Percentiles rank a stretch among this genome's conserved stretches.
These are phyloP conservation scores for Sebastolobus alascanus DNA, from an alignment of 2,797 vertebrate genomes.

Conservation along the genomic window DNA sequence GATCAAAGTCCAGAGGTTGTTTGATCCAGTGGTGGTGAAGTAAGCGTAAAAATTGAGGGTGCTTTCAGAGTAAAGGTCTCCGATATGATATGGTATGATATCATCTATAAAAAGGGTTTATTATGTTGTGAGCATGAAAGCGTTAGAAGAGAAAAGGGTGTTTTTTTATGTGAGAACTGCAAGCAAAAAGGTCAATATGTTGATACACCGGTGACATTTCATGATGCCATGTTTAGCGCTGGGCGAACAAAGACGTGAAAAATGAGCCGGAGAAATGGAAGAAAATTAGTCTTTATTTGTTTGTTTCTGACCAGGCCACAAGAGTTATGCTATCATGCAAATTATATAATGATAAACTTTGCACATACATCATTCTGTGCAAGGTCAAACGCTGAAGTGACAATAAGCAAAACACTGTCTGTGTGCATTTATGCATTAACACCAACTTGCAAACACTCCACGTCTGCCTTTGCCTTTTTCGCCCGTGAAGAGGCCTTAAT, in stretches of 20 bases:
- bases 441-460: not conserved
- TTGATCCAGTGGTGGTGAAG: not conserved
- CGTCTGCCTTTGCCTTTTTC: slow-evolving; percentile 25
- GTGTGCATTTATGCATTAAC: slow-evolving; percentile 10
- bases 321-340: not conserved
- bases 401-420: not conserved
- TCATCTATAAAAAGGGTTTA: not conserved
- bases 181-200: not conserved
- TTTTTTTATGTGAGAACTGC: not conserved
- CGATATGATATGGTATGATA: not conserved
- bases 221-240: not conserved
- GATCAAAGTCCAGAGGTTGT: not conserved
- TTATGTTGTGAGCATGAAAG: not conserved
- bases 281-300: not conserved
- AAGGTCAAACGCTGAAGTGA: not conserved
- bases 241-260: not conserved
- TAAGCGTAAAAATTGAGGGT: not conserved
- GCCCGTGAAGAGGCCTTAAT: slow-evolving; percentile 54
- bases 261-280: not conserved
- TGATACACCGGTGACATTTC: not conserved
- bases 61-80: not conserved
- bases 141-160: not conserved
- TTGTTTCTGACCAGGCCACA: too few relatives aligned
- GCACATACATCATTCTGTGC: not conserved
- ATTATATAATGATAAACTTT: not conserved